Base-by-base conservation (phyloP, 2,113 vertebrate genomes). In the Chroicocephalus ridibundus region DNA sequence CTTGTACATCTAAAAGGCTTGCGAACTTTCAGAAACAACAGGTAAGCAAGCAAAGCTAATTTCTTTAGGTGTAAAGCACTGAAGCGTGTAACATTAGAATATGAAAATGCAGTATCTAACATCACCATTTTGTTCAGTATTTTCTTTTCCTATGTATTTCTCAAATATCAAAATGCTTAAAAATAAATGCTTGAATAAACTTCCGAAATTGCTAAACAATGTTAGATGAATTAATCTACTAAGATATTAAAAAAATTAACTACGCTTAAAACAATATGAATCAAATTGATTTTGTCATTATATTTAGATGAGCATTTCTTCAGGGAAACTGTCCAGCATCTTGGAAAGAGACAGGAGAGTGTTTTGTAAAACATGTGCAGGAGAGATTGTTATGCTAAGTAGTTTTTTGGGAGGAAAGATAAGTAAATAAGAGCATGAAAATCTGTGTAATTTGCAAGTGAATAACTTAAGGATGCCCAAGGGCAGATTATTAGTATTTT, bases 401-500 rank as follows among this genome's bases (percentile, higher is more conserved):
- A 93, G 78, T 15, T 61, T 95, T 92, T 94, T 87, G 49, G 74
- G 77, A 86, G 49, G 18, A 89, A 87, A 95, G 49, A 78, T 64
- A 86, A 92, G 90, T 47, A 95, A 88, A 79, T 58, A 96, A 93
- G 38, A 77, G 68, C 81, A 94, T 62, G 88, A 82, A 95, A 65
- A 85, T 95, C 54, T 94, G 46, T 62, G 62, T 60, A 70, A 95
- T 93, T 95, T 96, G 66, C 84, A 94, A 77, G 66, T 55, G 74
- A 93, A 74, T 87, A 96, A 95, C 46, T 64, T 87, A 87, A 89
- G 81, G 75, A 84, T 87, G 77, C 86, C 92, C 78, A 93, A 87
- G 70, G 93, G 86, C 80, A 95, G 81, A 85, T 89, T 95, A 94
- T 82, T 75, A 84, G 77, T 85, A 74, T 76, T 94, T 96, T 96